Evolutionary conservation across 2,113 vertebrate genomes (phyloP).

Genomic region (Bubo scandiacus): DNA sequence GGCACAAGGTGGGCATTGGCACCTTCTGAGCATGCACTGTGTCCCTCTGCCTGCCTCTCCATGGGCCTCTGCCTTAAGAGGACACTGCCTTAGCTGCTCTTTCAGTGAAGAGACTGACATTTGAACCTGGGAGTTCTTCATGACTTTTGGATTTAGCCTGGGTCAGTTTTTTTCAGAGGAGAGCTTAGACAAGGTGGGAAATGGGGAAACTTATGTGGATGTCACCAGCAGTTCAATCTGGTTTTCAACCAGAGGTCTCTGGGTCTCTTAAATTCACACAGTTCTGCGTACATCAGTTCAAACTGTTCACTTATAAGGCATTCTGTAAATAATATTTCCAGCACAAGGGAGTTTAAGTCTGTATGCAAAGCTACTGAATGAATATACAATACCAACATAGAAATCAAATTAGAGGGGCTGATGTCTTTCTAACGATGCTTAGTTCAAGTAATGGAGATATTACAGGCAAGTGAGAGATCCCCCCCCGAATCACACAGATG

Average conservation of each 20-base stretch:
- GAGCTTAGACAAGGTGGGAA: not conserved
- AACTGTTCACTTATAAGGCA: constrained; percentile 12
- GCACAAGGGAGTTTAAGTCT: not conserved
- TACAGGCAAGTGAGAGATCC: not conserved
- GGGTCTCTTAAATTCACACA: not conserved
- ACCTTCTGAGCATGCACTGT: not conserved
- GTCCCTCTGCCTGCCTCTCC: not conserved
- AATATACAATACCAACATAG: not conserved
- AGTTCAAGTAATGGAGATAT: not conserved
- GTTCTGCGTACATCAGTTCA: not conserved
- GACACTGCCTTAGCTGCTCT: not conserved
- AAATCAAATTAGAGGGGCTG: not conserved
- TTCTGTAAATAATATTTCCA: constrained; percentile 19
- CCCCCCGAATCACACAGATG: not conserved
- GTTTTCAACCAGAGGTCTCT: not conserved
- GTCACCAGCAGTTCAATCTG: not conserved
- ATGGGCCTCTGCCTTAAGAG: not conserved
- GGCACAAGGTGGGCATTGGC: not conserved
- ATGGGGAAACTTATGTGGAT: not conserved
- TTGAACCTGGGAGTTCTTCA: not conserved
- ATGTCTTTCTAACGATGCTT: not conserved
- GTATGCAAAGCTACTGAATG: constrained; percentile 11
- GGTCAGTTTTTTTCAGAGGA: not conserved
- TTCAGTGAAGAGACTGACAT: not conserved
- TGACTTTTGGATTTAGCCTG: not conserved